These are phyloP conservation scores for Mythimna vitellina DNA, from an alignment of 2,888 invertebrate species.

Conservation along the genomic window DNA sequence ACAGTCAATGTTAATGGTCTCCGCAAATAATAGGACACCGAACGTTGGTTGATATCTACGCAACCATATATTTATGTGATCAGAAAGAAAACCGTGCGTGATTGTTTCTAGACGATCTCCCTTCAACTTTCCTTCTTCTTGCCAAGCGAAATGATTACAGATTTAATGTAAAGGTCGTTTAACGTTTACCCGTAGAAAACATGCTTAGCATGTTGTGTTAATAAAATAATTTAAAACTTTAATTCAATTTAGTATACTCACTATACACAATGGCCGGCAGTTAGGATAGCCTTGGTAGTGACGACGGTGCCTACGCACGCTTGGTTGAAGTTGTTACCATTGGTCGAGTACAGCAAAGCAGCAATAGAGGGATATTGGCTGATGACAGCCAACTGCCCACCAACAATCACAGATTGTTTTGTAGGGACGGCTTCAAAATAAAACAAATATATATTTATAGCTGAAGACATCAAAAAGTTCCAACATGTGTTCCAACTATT, in stretches of 20 bases:
- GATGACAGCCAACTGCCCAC: constrained; percentile 67
- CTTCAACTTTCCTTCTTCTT: too few relatives aligned
- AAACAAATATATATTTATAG: neutral
- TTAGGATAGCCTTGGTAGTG: constrained; percentile 68
- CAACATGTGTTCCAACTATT: too few relatives aligned
- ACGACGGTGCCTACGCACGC: constrained; percentile 71
- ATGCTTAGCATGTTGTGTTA: neutral
- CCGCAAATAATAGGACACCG: too few relatives aligned
- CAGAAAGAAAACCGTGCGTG: too few relatives aligned
- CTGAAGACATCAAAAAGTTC: neutral
- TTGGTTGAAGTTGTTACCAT: constrained; percentile 56
- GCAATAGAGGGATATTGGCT: constrained; percentile 58
- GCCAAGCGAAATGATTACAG: too few relatives aligned
- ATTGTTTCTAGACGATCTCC: too few relatives aligned
- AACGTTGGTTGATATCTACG: too few relatives aligned
- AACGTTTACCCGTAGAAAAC: too few relatives aligned
- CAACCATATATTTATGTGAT: too few relatives aligned
- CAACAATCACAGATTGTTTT: constrained; percentile 66
- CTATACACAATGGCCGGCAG: constrained; percentile 75
- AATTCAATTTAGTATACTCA: constrained; percentile 60
- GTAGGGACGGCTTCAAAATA: constrained; percentile 58
- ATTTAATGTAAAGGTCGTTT: too few relatives aligned
- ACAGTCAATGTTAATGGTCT: neutral
- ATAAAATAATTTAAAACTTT: neutral
- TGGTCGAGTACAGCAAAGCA: constrained; percentile 58